These are phyloP conservation scores for Rhabdomys dilectus DNA, from an alignment of 2,113 vertebrate genomes.

Conservation along the genomic window DNA sequence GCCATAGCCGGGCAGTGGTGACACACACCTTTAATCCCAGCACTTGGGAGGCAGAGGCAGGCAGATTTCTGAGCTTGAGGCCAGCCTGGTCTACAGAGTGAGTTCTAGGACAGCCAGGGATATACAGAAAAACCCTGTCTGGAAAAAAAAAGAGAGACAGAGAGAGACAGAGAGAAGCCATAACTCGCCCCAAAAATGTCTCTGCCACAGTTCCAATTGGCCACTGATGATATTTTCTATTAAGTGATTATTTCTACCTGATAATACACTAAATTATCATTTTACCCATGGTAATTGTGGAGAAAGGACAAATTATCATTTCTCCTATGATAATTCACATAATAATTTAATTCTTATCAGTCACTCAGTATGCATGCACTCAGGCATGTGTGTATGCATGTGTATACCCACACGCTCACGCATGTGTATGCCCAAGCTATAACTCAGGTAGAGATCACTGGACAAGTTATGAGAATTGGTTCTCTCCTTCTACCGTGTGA, in stretches of 20 bases:
- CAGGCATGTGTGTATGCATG: not conserved
- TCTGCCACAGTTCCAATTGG: constrained; percentile 25
- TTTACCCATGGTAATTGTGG: not conserved
- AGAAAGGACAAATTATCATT: not conserved
- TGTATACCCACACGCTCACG: not conserved
- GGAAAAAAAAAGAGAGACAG: too few relatives aligned
- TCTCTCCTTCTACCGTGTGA: not conserved
- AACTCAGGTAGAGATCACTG: not conserved
- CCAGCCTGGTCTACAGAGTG: too few relatives aligned
- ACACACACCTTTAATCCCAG: too few relatives aligned
- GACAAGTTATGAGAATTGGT: not conserved
- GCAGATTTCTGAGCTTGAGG: too few relatives aligned
- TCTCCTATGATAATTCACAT: not conserved
- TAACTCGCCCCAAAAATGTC: not conserved
- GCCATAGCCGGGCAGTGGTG: not conserved
- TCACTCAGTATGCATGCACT: not conserved
- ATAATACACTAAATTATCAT: not conserved
- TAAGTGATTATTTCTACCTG: constrained; percentile 59
- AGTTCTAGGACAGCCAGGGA: too few relatives aligned
- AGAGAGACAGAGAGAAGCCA: not conserved
- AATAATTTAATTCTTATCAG: not conserved
- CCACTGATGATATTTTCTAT: constrained; percentile 22
- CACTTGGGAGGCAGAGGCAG: too few relatives aligned
- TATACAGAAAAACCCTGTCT: too few relatives aligned
- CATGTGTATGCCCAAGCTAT: too few relatives aligned